phyloP scores from a whole-genome alignment of 2,113 vertebrate genomes.

The Cricetomys ansorgei region DNA sequence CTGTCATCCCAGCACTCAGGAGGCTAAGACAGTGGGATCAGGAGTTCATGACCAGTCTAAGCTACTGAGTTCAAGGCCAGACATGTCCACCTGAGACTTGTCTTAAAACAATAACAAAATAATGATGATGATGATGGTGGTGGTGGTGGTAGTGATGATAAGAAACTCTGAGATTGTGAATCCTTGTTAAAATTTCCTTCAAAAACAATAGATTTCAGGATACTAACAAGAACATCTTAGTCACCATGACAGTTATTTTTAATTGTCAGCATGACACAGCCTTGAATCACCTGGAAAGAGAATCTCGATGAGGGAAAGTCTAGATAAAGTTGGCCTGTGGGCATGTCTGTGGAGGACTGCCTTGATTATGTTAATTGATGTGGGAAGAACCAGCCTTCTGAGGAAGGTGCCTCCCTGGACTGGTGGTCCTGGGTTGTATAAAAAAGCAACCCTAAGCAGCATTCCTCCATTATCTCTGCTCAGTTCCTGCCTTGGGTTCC shows the following conservation, averaged over 20 bases:
- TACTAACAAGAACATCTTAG: constrained; percentile 29
- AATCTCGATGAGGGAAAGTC: not conserved
- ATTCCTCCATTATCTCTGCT: not conserved
- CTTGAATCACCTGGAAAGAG: not conserved
- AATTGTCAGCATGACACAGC: not conserved
- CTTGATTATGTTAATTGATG: not conserved
- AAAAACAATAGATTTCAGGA: constrained; percentile 52
- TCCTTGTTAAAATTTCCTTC: constrained; percentile 41
- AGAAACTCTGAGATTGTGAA: constrained; percentile 17
- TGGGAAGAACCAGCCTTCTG: not conserved
- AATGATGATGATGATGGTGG: not conserved
- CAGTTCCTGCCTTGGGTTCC: not conserved
- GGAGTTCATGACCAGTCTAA: not conserved
- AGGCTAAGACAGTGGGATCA: not conserved
- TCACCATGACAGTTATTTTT: not conserved
- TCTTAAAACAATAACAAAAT: not conserved
- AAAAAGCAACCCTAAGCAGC: not conserved
- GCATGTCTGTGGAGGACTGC: not conserved
- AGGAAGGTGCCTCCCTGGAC: not conserved
- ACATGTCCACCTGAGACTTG: not conserved
- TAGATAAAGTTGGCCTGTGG: not conserved
- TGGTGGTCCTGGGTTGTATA: not conserved
- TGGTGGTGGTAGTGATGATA: no score
- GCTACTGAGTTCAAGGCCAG: not conserved
- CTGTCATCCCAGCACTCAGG: not conserved